Conservation (phyloP, 2,113 vertebrate genomes). For the Haplochromis vanheusdeni region DNA sequence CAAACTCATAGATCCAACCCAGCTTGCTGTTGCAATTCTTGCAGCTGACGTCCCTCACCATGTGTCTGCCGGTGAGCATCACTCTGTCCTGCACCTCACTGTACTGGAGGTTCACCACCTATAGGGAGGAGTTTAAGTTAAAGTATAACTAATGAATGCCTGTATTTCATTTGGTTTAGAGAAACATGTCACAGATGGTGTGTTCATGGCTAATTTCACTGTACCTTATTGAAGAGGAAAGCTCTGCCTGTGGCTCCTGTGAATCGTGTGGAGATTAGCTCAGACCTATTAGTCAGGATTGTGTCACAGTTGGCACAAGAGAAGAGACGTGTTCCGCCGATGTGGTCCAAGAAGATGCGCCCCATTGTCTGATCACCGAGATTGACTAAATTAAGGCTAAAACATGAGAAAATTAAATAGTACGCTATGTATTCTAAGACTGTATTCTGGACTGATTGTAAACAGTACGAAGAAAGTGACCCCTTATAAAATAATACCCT, state of each 20-base stretch:
- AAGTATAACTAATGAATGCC: neutral
- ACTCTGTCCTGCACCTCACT: slow-evolving; percentile 98
- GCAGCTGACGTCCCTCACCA: slow-evolving; percentile 98
- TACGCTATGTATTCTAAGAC: neutral
- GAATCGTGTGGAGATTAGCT: slow-evolving; percentile 96
- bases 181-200: neutral
- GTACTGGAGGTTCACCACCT: slow-evolving; percentile 98
- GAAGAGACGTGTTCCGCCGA: slow-evolving; percentile 95
- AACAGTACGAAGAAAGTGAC: neutral
- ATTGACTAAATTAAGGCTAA: neutral
- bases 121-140: neutral
- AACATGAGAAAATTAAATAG: neutral
- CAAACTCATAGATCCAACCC: slow-evolving; percentile 99
- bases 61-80: slow-evolving; percentile 97
- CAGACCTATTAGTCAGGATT: slow-evolving; percentile 92
- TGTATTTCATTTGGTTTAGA: neutral
- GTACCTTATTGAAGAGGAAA: slow-evolving; percentile 97
- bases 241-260: slow-evolving; percentile 95
- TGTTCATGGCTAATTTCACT: neutral
- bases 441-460: neutral
- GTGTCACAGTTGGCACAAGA: slow-evolving; percentile 98
- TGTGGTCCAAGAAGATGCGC: slow-evolving; percentile 96
- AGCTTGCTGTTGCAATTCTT: slow-evolving; percentile 99
- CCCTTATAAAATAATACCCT: neutral
- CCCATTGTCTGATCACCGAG: slow-evolving; percentile 76